phyloP scores from a whole-genome alignment of 64 coral and sea anemone species.

The Orbicella faveolata region DNA sequence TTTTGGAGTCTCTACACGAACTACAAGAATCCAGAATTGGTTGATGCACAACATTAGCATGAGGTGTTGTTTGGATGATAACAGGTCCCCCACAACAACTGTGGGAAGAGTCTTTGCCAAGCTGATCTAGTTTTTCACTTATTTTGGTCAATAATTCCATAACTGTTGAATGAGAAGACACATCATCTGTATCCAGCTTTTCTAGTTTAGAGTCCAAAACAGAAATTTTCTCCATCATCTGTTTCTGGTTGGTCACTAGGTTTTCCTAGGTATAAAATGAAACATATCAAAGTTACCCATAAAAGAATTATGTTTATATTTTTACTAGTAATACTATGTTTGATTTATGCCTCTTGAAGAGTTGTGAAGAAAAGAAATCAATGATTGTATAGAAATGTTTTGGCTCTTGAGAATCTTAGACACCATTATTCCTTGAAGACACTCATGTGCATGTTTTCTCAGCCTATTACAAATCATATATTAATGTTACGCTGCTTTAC shows the following conservation, averaged over 20 bases:
- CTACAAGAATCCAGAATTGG: slow-evolving; percentile 28
- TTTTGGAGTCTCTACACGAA: background rate
- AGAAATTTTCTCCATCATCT: slow-evolving; percentile 32
- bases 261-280: background rate
- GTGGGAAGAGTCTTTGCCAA: background rate
- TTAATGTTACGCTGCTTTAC: too few species aligned
- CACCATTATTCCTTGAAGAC: too few species aligned
- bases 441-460: too few species aligned
- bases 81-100: slow-evolving; percentile 12
- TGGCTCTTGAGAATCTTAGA: too few species aligned
- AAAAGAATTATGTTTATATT: too few species aligned
- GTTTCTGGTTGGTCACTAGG: slow-evolving; percentile 13
- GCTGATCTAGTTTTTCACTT: background rate
- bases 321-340: too few species aligned
- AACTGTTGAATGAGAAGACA: background rate
- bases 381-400: too few species aligned
- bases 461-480: too few species aligned
- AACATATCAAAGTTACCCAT: background rate
- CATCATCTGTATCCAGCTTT: background rate
- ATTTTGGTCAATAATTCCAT: slow-evolving; percentile 34
- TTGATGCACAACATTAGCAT: slow-evolving; percentile 25
- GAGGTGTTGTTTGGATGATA: slow-evolving; percentile 27
- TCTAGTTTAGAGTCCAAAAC: slow-evolving; percentile 28
- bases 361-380: too few species aligned
- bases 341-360: too few species aligned